Conservation (phyloP, 1,140 invertebrate species). For the Coenobita brevimanus region DNA sequence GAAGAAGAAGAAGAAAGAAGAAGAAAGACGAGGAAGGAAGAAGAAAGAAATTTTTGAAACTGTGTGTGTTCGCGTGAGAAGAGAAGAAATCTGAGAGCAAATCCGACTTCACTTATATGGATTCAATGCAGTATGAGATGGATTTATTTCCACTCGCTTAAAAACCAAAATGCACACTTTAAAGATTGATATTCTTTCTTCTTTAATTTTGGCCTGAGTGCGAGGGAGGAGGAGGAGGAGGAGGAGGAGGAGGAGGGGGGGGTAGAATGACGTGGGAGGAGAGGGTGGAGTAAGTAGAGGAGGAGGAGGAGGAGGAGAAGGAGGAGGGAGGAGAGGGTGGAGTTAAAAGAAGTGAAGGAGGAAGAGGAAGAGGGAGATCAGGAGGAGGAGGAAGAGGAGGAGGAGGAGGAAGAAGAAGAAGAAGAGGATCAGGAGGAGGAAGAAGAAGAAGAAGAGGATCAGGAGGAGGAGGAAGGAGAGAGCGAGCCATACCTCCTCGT, state of each 20-base stretch:
- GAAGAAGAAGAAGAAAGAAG: no score
- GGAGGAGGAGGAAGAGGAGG: background rate
- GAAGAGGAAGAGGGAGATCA: background rate
- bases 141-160: no score
- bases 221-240: background rate
- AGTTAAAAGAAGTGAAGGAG: no score
- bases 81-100: no score
- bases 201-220: no score
- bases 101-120: no score
- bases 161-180: no score
- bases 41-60: no score
- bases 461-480: background rate
- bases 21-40: no score
- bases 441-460: background rate
- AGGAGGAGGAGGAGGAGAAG: background rate
- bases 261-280: background rate
- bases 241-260: background rate
- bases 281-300: background rate
- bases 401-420: background rate
- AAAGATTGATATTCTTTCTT: no score
- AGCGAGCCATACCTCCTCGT: constrained; percentile 19
- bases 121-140: no score
- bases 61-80: no score
- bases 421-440: background rate
- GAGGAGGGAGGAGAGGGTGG: background rate